Conservation (phyloP, 2,113 vertebrate species). For the Oreotrochilus melanogaster region DNA sequence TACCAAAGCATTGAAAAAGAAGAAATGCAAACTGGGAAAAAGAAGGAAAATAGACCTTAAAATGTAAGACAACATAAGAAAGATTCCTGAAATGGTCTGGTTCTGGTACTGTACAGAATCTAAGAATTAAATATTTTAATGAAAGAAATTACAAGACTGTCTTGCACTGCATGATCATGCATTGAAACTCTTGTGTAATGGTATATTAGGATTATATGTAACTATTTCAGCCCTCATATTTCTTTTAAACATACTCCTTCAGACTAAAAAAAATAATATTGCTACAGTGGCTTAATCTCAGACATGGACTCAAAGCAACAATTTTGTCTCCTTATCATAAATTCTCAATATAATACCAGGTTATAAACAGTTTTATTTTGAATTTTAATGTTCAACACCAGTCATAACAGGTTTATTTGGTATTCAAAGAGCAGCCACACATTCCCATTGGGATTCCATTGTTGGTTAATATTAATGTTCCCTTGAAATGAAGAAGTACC, state of each 20-base stretch:
- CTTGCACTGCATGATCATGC: neutral
- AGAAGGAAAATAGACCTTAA: neutral
- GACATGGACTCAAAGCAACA: neutral
- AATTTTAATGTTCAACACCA: conserved; percentile 38
- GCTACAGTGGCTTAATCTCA: neutral
- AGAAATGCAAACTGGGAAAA: neutral
- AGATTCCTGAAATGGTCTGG: neutral
- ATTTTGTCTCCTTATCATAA: neutral
- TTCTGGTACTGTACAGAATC: neutral
- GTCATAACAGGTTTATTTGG: conserved; percentile 49
- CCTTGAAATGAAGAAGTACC: conserved; percentile 40
- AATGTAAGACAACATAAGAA: neutral
- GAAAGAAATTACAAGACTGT: neutral
- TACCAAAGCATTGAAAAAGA: neutral
- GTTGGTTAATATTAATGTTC: conserved; percentile 66
- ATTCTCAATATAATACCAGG: neutral
- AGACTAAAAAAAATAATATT: neutral
- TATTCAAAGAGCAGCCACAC: conserved; percentile 16
- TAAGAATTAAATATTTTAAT: neutral
- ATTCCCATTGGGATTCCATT: neutral
- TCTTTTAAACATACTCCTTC: neutral
- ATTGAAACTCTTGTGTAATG: neutral
- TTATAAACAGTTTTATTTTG: conserved; percentile 22
- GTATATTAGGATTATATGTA: neutral
- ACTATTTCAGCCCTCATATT: neutral